Evolutionary conservation across 2,888 invertebrate genomes (phyloP), one percentile per base, ranked within the genome.

Genomic region (Noctua pronuba): DNA sequence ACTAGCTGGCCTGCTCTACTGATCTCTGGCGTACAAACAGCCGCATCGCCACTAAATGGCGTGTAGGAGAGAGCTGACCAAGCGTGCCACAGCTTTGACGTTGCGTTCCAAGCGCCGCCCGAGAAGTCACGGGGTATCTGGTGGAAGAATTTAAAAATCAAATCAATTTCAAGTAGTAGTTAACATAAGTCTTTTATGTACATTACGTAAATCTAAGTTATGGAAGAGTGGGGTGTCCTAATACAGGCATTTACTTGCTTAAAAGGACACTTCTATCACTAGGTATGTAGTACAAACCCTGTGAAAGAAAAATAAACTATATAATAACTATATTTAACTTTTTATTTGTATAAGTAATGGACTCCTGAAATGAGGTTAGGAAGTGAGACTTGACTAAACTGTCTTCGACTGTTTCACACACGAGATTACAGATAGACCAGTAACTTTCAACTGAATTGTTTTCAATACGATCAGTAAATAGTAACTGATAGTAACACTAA

Each of bases 31-130:
- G 89, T 93, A 80, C 96, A 96, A 0, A 87, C 74, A 0, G 92
- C 89, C 0, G 60, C 31, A 2, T 75, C 55, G 5, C 89, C 84
- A 10, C 83, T 82, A 0, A 89, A 79, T 0, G 87, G 88, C 0
- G 92, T 86, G 87, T 66, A 93, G 58, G 89, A 92, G 81, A 77
- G 88, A 49, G n/a, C 74, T 4, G 96, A 95, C 96, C 96, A 96
- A 0, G 91, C 91, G n/a, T 94, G 88, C 95, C 94, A 95, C 0
- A 95, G 88, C 74, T 95, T 96, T 2, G 94, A 92, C 0, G 93
- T 93, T 1, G 83, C 83, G 78, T 95, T 95, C 96, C 96, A 96
- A 0, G 69, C 28, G 0, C 91, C 89, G 2, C 91, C 89, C 1
- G 92, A 89, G 87, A 95, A 96, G 79, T 94, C 93, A 4, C 90